Evolutionary conservation across 2,113 vertebrate genomes (phyloP).

Genomic region (Oryzias celebensis): DNA sequence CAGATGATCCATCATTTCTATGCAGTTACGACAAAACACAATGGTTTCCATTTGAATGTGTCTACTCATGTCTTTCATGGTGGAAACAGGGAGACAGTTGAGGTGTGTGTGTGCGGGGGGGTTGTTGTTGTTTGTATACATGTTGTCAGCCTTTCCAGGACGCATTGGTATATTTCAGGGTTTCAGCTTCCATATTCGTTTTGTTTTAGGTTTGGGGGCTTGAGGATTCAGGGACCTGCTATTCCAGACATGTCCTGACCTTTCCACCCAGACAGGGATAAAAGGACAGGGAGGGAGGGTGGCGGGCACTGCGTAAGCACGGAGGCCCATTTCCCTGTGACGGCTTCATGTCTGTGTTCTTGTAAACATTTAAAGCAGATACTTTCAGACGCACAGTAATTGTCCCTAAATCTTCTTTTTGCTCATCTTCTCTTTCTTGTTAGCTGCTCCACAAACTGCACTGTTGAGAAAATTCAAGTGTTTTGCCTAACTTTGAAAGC

Average conservation of each 20-base stretch:
- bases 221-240: slow-evolving; percentile 88
- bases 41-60: slow-evolving; percentile 77
- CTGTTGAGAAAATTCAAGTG: too few species aligned
- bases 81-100: slow-evolving; percentile 20
- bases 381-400: slow-evolving; percentile 86
- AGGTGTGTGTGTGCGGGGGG: slow-evolving; percentile 20
- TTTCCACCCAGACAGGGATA: slow-evolving; percentile 98
- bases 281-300: slow-evolving; percentile 82
- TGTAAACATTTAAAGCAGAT: slow-evolving; percentile 87
- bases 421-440: slow-evolving; percentile 33
- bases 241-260: slow-evolving; percentile 97
- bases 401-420: slow-evolving; percentile 1
- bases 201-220: slow-evolving; percentile 45
- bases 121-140: slow-evolving; percentile 21
- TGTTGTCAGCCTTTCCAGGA: slow-evolving; percentile 80
- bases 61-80: slow-evolving; percentile 58
- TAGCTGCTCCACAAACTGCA: slow-evolving; percentile 11
- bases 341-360: slow-evolving; percentile 35
- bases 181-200: slow-evolving; percentile 16
- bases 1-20: not conserved
- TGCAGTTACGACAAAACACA: slow-evolving; percentile 60
- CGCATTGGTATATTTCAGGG: slow-evolving; percentile 77
- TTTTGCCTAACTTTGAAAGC: too few species aligned
- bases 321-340: slow-evolving; percentile 12
- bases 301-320: slow-evolving; percentile 48